phyloP scores from a whole-genome alignment of 2,113 vertebrate genomes.

The Hylia prasina region DNA sequence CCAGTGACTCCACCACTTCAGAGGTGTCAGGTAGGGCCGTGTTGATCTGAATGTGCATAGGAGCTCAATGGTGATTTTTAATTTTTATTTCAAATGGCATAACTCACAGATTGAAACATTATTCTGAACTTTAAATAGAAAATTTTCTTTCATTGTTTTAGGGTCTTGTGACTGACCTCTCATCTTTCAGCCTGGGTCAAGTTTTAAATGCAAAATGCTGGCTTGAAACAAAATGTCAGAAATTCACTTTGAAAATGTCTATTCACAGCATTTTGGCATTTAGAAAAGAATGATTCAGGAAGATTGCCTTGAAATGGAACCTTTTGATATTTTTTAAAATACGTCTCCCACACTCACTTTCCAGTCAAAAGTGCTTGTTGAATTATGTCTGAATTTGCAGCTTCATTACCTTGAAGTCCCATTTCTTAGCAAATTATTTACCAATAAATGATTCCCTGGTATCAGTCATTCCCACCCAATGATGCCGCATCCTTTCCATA shows the following conservation, averaged over 20 bases:
- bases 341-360: neutral
- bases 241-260: slow-evolving; percentile 19
- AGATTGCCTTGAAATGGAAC: neutral
- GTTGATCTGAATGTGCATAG: neutral
- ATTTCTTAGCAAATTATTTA: neutral
- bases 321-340: slow-evolving; percentile 25
- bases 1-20: neutral
- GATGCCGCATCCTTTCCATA: neutral
- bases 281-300: slow-evolving; percentile 18
- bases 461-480: neutral
- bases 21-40: rapidly evolving
- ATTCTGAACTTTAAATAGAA: neutral
- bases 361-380: neutral
- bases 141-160: neutral
- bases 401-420: neutral
- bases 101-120: neutral
- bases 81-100: neutral
- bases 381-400: neutral
- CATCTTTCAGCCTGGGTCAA: slow-evolving; percentile 1
- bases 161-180: neutral
- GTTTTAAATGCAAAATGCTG: neutral
- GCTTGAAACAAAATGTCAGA: slow-evolving; percentile 29
- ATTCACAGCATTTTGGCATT: neutral
- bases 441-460: neutral
- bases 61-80: neutral